Evolutionary conservation across 2,113 vertebrate species (phyloP).

Genomic region (Tenrec ecaudatus): DNA sequence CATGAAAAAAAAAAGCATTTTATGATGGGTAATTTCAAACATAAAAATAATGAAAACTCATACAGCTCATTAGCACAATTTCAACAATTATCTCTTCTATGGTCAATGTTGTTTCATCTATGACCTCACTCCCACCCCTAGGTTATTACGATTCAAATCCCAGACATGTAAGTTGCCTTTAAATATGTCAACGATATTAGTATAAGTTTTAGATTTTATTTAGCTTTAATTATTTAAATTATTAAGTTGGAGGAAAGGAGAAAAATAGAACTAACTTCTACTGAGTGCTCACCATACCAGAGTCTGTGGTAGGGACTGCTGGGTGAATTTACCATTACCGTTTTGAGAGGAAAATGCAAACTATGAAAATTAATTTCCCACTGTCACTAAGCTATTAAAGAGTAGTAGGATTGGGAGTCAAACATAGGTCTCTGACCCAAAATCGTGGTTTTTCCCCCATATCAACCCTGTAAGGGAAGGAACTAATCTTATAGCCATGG

Average conservation of each 20-base stretch:
- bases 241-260: constrained; percentile 25
- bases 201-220: constrained; percentile 28
- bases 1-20: no score
- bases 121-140: background rate
- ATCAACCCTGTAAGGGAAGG: background rate
- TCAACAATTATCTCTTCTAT: background rate
- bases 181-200: constrained; percentile 5
- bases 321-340: background rate
- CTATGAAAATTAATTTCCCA: background rate
- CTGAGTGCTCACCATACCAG: background rate
- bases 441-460: background rate
- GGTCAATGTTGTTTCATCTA: background rate
- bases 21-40: no score
- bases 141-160: constrained; percentile 38
- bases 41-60: no score
- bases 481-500: background rate
- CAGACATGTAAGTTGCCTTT: constrained; percentile 3
- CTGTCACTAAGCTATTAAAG: background rate
- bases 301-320: background rate
- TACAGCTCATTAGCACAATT: background rate
- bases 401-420: constrained; percentile 3
- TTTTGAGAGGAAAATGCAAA: constrained; percentile 20
- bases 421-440: constrained; percentile 1
- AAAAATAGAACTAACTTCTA: constrained; percentile 37
- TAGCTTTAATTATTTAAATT: constrained; percentile 41